These are phyloP conservation scores for Laterallus jamaicensis DNA, from an alignment of 2,113 vertebrate genomes.

Conservation along the genomic window DNA sequence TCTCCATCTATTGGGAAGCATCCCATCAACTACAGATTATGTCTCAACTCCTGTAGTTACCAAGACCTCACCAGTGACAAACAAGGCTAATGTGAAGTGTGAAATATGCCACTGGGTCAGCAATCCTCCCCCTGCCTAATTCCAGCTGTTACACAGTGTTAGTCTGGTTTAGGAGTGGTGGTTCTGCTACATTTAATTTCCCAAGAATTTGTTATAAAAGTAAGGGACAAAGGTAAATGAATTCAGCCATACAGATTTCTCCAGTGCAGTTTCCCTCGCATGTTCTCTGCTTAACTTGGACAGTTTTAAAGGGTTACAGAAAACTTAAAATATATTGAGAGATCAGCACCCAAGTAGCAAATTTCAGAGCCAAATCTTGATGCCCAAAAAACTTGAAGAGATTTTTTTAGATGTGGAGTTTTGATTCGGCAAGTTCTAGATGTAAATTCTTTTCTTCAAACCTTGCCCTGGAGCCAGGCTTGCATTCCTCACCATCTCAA, in stretches of 20 bases:
- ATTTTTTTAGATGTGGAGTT: background rate
- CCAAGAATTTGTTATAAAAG: background rate
- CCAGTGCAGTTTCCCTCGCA: background rate
- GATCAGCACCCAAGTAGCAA: background rate
- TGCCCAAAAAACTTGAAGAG: background rate
- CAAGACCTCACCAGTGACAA: background rate
- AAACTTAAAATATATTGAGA: background rate
- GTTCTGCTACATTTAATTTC: constrained; percentile 12
- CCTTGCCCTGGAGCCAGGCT: background rate
- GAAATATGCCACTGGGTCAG: background rate
- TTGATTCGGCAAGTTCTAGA: background rate
- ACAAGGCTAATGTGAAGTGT: background rate
- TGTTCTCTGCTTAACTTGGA: background rate
- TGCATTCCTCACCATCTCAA: background rate
- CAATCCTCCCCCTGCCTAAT: background rate
- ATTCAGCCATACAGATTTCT: background rate
- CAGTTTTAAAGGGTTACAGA: background rate
- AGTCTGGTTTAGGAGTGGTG: background rate
- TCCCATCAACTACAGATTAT: background rate
- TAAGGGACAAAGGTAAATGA: background rate
- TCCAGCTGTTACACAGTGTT: background rate
- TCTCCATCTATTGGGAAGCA: background rate
- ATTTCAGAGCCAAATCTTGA: background rate
- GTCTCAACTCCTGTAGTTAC: background rate
- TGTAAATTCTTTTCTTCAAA: background rate